Evolutionary conservation across 1,140 invertebrate genomes (phyloP).

Genomic region (Portunus trituberculatus): DNA sequence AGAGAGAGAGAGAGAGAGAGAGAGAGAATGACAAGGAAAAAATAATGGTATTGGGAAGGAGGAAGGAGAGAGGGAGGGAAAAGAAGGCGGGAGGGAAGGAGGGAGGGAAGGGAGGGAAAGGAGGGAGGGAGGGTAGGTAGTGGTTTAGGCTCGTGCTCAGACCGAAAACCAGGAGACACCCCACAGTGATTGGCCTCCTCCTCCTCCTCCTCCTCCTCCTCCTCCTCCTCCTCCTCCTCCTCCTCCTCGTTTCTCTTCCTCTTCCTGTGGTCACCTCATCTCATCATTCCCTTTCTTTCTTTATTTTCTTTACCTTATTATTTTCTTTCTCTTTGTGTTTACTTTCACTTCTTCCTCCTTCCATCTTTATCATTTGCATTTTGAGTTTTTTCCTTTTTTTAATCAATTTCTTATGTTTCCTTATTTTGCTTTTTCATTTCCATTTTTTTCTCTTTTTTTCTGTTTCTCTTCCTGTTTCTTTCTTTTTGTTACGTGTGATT

Average conservation of each 20-base stretch:
- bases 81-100: not conserved
- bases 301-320: too few relatives aligned
- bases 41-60: not conserved
- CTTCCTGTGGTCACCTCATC: not conserved
- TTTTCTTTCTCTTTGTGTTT: not conserved
- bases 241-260: not conserved
- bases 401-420: too few relatives aligned
- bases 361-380: too few relatives aligned
- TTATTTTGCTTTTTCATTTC: too few relatives aligned
- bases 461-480: not conserved
- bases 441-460: too few relatives aligned
- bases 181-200: constrained; percentile 1
- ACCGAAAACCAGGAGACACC: not conserved
- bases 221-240: not conserved
- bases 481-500: too few relatives aligned
- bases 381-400: too few relatives aligned
- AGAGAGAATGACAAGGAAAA: too few relatives aligned
- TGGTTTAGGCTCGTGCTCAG: not conserved
- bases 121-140: not conserved
- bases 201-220: not conserved
- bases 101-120: not conserved
- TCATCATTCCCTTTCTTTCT: not conserved
- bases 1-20: not conserved
- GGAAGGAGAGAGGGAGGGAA: not conserved
- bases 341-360: not conserved